These are phyloP conservation scores for Trichonephila clavata DNA, from an alignment of 1,140 invertebrate genomes.

Conservation along the genomic window DNA sequence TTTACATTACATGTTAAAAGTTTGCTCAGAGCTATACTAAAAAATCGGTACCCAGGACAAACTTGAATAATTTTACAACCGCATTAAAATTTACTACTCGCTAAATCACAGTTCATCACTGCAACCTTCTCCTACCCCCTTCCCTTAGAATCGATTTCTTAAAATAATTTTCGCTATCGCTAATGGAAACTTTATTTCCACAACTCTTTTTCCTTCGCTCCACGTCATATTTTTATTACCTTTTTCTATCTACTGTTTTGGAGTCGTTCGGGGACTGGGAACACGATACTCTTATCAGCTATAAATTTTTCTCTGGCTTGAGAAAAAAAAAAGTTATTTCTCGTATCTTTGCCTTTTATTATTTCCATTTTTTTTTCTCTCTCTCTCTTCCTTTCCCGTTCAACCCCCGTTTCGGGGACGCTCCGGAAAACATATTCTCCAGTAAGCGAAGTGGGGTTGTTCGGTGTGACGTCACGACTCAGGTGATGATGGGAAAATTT, in stretches of 20 bases:
- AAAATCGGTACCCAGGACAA: no score
- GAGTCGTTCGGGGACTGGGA: slow-evolving; percentile 2
- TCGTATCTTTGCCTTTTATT: slow-evolving; percentile 56
- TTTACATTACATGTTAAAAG: no score
- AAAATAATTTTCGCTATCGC: slow-evolving; percentile 70
- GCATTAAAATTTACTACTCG: background rate
- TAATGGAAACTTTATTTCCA: slow-evolving; percentile 75
- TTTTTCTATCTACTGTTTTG: slow-evolving; percentile 45
- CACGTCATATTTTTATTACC: slow-evolving; percentile 20
- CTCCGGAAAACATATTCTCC: slow-evolving; percentile 71
- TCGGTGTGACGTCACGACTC: slow-evolving; percentile 42
- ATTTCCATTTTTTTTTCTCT: slow-evolving; percentile 23
- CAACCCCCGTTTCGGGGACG: background rate
- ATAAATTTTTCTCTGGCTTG: slow-evolving; percentile 62
- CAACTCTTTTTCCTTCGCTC: slow-evolving; percentile 6
- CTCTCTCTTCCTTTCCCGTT: background rate
- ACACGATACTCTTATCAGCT: slow-evolving; percentile 64
- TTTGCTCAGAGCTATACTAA: no score
- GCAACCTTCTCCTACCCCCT: no score
- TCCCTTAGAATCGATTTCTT: slow-evolving; percentile 51
- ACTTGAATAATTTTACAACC: background rate
- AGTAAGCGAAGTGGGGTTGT: background rate
- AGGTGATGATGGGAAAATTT: slow-evolving; percentile 37
- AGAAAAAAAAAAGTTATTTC: slow-evolving; percentile 51
- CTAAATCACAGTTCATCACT: background rate